Base-by-base conservation (phyloP, 2,888 invertebrate species). In the Dorcus parallelipipedus region DNA sequence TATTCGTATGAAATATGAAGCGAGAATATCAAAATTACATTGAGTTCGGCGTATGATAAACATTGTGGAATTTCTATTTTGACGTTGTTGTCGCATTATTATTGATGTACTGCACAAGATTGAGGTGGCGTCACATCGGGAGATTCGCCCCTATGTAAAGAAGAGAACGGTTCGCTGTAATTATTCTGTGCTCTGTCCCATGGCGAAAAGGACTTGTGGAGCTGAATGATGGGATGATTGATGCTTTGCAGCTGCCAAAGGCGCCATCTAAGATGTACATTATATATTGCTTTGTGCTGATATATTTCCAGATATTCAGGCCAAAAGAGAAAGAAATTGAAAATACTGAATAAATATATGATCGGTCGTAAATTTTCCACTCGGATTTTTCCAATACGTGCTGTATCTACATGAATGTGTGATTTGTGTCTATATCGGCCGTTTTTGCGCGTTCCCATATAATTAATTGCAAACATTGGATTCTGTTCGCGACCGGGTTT, bases 261-360 rank as follows among this genome's bases (percentile, higher is more conserved):
- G 61, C 67, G 62, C 65, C 60, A 64, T 63, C 69, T 70, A 70
- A 67, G 67, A 71, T 71, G 69, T 71, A 67, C 67, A 69, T 73
- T 69, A 71, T 71, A 71, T 70, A 71, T 72, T 69, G 71, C 71
- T 71, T 73, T 72, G 67, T 68, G 68, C 65, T 60, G 63, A 64
- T 68, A 71, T 70, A 69, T 72, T 70, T 67, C 64, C 65, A 64
- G 69, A 69, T 64, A 63, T 68, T 69, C 52, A 8, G 51, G 33
- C 23, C 51, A 49, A 50, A 23, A 63, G 62, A 64, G 67, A 66
- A 69, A 71, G 70, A 72, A 73, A 73, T 73, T 74, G 71, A 71
- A 73, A 73, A 73, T 71, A 69, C 70, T 67, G 71, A 71, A 73
- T 73, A 73, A 74, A 74, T 75, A 73, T 73, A 71, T 71, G 71